Base-by-base conservation (phyloP, 2,113 vertebrate genomes). In the Ammodytes marinus region DNA sequence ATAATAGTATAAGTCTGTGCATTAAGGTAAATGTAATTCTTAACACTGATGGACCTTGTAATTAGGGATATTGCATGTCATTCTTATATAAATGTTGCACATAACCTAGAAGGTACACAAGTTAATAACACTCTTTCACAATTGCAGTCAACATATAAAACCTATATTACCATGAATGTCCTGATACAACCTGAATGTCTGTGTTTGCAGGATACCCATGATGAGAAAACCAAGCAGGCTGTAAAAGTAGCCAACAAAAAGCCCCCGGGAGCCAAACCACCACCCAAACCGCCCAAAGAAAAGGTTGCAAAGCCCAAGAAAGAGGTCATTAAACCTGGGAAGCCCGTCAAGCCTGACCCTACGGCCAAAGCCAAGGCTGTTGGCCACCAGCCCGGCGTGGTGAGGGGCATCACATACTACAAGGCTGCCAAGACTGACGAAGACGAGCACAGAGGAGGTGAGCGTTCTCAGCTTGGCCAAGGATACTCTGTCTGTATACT, bases 361-460 rank as follows among this genome's bases (percentile, higher is more conserved):
- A 97, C 96, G 0, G 76, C 92, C 87, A 99, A 95, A 92, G 92
- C 96, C 82, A 96, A 95, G 72, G 83, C 93, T 1, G 71, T 79
- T 3, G 93, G 88, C 0, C 96, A 96, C 61, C 97, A 97, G 93
- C 96, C 96, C 1, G 96, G 96, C 0, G 95, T 98, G 77, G 94
- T 98, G 78, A 94, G 97, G 49, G 96, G 97, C 78, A 95, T 99
- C 91, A 98, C 97, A 0, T 99, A 99, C 95, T 99, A 99, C 95
- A 99, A 99, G 92, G 96, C 97, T 0, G 92, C 94, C 82, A 95
- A 93, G 78, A 84, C 35, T 0, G 96, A 95, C 0, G 90, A 50
- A 0, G 85, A 91, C 0, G 95, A 96, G 66, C 88, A 88, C 69
- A 86, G 88, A 70, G 94, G 88, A 93, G 94, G 92, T 90, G 87